Evolutionary conservation across 64 coral and sea anemone genomes (phyloP).

Genomic region (Astreopora myriophthalma): DNA sequence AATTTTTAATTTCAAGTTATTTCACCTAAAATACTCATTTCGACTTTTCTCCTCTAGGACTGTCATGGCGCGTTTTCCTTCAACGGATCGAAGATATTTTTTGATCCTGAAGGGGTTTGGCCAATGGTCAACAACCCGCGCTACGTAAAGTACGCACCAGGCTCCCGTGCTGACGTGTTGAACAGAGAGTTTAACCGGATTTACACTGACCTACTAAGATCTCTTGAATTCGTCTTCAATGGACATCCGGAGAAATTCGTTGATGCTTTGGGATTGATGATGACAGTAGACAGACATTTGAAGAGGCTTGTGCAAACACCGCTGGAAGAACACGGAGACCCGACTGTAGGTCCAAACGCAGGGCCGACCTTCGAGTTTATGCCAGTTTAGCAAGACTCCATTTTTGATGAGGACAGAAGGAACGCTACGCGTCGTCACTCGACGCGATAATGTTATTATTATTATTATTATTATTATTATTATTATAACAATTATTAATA

Average conservation of each 20-base stretch:
- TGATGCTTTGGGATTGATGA: slow-evolving; percentile 46
- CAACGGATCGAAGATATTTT: slow-evolving; percentile 39
- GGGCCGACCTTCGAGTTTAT: slow-evolving; percentile 59
- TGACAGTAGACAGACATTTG: slow-evolving; percentile 4
- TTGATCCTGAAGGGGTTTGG: slow-evolving; percentile 54
- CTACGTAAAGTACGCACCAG: slow-evolving; percentile 1
- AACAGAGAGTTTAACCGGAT: slow-evolving; percentile 16
- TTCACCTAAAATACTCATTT: neutral
- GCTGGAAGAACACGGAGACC: slow-evolving; percentile 36
- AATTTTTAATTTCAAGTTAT: neutral
- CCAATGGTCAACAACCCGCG: slow-evolving; percentile 38
- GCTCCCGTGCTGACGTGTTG: neutral
- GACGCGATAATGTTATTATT: too few relatives aligned
- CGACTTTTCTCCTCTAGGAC: neutral
- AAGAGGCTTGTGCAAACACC: slow-evolving; percentile 29
- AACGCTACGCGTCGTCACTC: too few relatives aligned
- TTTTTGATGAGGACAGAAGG: too few relatives aligned
- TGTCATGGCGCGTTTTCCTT: slow-evolving; percentile 33
- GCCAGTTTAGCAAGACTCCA: neutral
- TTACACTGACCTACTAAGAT: slow-evolving; percentile 48
- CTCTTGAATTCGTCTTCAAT: slow-evolving; percentile 35
- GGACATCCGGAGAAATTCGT: slow-evolving; percentile 38
- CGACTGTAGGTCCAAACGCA: slow-evolving; percentile 46
- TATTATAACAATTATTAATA: too few relatives aligned
- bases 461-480: too few relatives aligned